These are phyloP conservation scores for Thrips palmi DNA, from an alignment of 1,140 invertebrate species.

Conservation along the genomic window DNA sequence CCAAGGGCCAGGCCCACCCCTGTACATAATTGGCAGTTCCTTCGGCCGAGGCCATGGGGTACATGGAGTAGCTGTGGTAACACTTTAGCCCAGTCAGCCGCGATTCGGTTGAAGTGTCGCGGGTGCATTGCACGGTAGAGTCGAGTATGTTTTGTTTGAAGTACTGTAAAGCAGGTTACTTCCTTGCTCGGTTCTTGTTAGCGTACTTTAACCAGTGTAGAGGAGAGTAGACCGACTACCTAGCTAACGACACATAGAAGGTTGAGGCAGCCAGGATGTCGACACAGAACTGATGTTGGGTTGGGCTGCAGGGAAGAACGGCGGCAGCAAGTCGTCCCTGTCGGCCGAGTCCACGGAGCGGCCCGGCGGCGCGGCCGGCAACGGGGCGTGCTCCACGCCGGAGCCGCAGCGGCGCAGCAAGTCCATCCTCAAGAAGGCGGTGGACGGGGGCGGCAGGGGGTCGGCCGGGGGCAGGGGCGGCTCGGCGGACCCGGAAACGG, in stretches of 20 bases:
- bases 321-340: conserved; percentile 44
- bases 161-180: background rate
- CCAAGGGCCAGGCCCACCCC: conserved; percentile 22
- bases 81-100: background rate
- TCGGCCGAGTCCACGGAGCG: conserved; percentile 54
- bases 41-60: background rate
- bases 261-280: background rate
- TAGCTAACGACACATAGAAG: background rate
- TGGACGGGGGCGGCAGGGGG: conserved; percentile 17
- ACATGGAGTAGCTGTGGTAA: background rate
- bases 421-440: conserved; percentile 61
- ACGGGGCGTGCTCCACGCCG: conserved; percentile 34
- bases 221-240: background rate
- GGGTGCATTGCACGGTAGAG: conserved; percentile 1
- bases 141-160: conserved; percentile 3
- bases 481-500: conserved; percentile 48
- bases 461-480: conserved; percentile 17
- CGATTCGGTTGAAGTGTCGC: background rate
- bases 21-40: conserved; percentile 5
- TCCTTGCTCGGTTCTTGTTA: background rate
- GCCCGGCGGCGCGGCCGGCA: too few relatives aligned
- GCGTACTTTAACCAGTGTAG: background rate
- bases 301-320: conserved; percentile 32
- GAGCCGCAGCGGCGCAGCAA: conserved; percentile 45
- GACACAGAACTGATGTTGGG: conserved; percentile 8